These are phyloP conservation scores for Oasisia sp. DNA, from an alignment of 2,888 invertebrate genomes.

Conservation along the genomic window DNA sequence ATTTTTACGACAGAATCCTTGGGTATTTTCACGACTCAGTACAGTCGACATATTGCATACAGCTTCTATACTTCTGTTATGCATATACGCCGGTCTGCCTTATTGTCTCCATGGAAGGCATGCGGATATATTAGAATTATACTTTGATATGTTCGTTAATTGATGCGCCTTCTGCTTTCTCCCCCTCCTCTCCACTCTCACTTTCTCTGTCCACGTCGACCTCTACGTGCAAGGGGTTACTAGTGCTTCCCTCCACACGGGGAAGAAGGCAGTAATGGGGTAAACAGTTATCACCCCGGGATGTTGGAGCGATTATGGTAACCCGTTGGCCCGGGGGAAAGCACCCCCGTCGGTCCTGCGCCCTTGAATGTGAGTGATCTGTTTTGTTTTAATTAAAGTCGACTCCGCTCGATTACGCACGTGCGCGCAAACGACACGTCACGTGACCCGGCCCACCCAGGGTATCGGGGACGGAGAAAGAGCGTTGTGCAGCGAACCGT, in stretches of 20 bases:
- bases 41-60: not conserved
- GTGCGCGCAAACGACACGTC: not conserved
- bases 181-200: not conserved
- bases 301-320: slow-evolving; percentile 5
- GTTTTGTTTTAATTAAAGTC: slow-evolving; percentile 17
- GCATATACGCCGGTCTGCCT: not conserved
- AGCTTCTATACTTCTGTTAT: not conserved
- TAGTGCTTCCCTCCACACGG: not conserved
- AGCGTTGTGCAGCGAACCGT: not conserved
- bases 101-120: not conserved
- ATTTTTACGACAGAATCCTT: not conserved
- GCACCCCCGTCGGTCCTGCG: not conserved
- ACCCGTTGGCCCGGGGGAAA: not conserved
- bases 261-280: not conserved
- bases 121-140: not conserved
- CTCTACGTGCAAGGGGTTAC: not conserved
- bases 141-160: not conserved
- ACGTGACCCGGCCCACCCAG: not conserved
- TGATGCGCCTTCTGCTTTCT: not conserved
- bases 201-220: not conserved
- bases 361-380: not conserved
- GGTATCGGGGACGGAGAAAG: not conserved
- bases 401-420: not conserved
- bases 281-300: slow-evolving; percentile 3
- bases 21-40: not conserved